Percentiles rank a stretch among this genome's conserved stretches.
Conservation (phyloP, 37 sponge, comb jelly and placozoan genomes). For the Ephydatia muelleri region DNA sequence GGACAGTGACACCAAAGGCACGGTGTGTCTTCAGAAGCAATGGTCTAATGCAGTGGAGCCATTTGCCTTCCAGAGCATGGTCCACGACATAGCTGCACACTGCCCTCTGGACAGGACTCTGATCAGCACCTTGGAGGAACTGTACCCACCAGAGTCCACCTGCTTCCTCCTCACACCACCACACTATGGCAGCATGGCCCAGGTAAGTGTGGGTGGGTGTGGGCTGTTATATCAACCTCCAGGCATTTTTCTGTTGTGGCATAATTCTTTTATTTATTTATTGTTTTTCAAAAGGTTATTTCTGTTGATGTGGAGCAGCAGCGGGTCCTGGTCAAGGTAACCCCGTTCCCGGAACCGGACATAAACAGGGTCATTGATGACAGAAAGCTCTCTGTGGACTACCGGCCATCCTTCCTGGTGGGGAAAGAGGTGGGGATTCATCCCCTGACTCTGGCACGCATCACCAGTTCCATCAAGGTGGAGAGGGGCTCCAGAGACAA, state of each 20-base stretch:
- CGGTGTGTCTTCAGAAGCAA: slow-evolving; percentile 59
- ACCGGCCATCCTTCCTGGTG: slow-evolving; percentile 40
- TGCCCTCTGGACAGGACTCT: slow-evolving; percentile 48
- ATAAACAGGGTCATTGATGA: slow-evolving; percentile 15
- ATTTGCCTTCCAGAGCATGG: slow-evolving; percentile 64
- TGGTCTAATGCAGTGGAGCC: slow-evolving; percentile 31
- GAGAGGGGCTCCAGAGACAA: slow-evolving; percentile 69
- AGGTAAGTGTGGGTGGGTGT: slow-evolving; percentile 30
- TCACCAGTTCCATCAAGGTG: slow-evolving; percentile 56
- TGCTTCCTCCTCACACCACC: slow-evolving; percentile 59
- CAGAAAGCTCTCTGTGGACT: slow-evolving; percentile 11
- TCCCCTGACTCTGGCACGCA: slow-evolving; percentile 43
- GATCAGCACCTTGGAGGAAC: slow-evolving; percentile 45
- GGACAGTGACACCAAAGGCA: slow-evolving; percentile 25
- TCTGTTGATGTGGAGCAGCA: slow-evolving; percentile 47
- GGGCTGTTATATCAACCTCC: neutral
- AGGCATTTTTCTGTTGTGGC: neutral
- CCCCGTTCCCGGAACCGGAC: slow-evolving; percentile 33
- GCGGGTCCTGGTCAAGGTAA: slow-evolving; percentile 42
- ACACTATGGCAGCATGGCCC: slow-evolving; percentile 74
- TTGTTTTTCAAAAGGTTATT: slow-evolving; percentile 25
- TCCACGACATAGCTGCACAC: slow-evolving; percentile 48
- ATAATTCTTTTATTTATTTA: neutral
- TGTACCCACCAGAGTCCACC: slow-evolving; percentile 42
- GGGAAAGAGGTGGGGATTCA: slow-evolving; percentile 33